Base-by-base conservation (phyloP, 2,113 vertebrate genomes). In the Notothenia rossii region DNA sequence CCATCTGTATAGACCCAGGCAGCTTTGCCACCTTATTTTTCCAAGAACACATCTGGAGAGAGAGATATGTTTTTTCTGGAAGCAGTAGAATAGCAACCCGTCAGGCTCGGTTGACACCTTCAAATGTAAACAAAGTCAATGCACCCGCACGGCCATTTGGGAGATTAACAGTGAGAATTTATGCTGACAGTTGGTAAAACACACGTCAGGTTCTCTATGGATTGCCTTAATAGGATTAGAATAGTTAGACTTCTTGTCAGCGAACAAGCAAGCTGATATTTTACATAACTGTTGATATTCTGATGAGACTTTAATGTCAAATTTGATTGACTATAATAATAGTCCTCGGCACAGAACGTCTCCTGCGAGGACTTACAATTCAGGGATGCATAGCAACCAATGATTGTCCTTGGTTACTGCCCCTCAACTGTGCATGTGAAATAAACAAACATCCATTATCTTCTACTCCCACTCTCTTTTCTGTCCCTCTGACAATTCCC, bases 391-490 rank as follows among this genome's bases (percentile, higher is more conserved):
- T 88, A 86, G 87, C 77, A 89, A 88, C 87, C 62, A 22, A 17
- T 71, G 51, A 84, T 83, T 49, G 18, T 86, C 59, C 83, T 72
- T 88, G 74, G 86, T 80, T 83, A 78, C 83, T 79, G 81, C 83
- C 60, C 69, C 54, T 74, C 72, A 56, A 48, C 81, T 81, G 72
- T 75, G 50, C 66, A 54, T 81, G 78, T 64, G 85, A 80, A 82
- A 90, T 89, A 93, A 93, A 93, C 90, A 92, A 92, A 92, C 90
- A 93, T 85, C 88, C 86, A 90, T 94, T 92, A 91, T 90, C 77
- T 90, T 88, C 82, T 75, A 45, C 83, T 88, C 81, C 89, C 84
- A 85, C 85, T 91, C 77, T 82, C 75, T 65, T 76, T 76, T 85
- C 89, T 77, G 68, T 75, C 82, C 82, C 75, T 84, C 68, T 72